phyloP scores from a whole-genome alignment of 64 coral and sea anemone genomes.

The Trachythela sp. region DNA sequence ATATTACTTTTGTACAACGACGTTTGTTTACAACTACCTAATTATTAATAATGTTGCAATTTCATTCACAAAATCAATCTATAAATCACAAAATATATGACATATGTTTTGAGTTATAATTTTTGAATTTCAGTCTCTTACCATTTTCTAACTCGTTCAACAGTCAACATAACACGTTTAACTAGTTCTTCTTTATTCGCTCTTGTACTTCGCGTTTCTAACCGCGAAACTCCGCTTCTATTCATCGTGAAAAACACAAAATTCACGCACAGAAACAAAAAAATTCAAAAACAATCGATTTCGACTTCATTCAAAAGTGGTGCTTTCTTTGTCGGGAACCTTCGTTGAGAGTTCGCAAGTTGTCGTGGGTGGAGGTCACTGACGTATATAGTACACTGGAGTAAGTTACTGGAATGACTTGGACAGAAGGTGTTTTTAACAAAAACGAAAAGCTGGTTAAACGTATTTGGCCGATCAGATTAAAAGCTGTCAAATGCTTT shows the following conservation, averaged over 20 bases:
- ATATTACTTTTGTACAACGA: too few relatives aligned
- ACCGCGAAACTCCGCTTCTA: constrained; percentile 9
- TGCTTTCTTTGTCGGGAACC: background rate
- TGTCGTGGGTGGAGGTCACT: background rate
- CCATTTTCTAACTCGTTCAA: constrained; percentile 25
- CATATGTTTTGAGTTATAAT: background rate
- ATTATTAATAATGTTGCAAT: too few relatives aligned
- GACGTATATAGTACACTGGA: background rate
- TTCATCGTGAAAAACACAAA: background rate
- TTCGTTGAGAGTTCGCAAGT: background rate
- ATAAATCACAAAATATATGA: background rate
- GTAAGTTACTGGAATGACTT: too few relatives aligned
- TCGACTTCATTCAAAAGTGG: background rate
- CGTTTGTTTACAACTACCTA: too few relatives aligned
- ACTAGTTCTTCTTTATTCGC: constrained; percentile 17
- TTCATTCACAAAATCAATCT: too few relatives aligned
- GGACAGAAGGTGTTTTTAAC: too few relatives aligned
- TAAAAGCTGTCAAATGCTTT: too few relatives aligned
- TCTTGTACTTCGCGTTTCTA: constrained; percentile 8
- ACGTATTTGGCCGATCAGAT: too few relatives aligned
- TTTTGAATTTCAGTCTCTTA: background rate
- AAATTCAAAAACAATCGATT: background rate
- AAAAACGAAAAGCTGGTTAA: too few relatives aligned
- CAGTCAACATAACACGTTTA: constrained; percentile 12
- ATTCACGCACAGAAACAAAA: background rate